Conservation (phyloP, 2,797 vertebrate genomes). For the Mallotus villosus region DNA sequence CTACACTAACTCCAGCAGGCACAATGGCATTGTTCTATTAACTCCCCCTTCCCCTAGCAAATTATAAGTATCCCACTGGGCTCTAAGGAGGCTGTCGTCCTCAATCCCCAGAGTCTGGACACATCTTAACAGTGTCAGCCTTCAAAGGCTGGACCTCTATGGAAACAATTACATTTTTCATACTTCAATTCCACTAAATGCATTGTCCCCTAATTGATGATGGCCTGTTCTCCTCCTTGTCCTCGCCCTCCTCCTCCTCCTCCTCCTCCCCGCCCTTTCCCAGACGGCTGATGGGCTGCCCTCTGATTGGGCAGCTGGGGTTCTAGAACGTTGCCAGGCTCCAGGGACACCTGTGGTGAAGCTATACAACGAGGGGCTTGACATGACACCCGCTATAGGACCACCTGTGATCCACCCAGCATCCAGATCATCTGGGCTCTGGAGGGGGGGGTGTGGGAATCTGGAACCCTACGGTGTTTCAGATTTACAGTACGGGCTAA, state of each 20-base stretch:
- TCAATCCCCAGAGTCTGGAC: constrained; percentile 59
- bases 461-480: too few relatives aligned
- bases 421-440: too few relatives aligned
- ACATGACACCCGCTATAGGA: constrained; percentile 5
- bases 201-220: constrained; percentile 68
- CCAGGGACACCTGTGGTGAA: constrained; percentile 40
- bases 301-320: constrained; percentile 52
- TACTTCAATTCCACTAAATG: constrained; percentile 30
- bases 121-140: constrained; percentile 56
- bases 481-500: too few relatives aligned
- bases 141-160: constrained; percentile 38
- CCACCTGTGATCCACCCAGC: too few relatives aligned
- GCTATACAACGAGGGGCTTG: neutral
- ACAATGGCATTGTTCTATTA: constrained; percentile 69
- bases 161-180: constrained; percentile 63
- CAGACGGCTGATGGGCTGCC: constrained; percentile 53
- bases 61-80: constrained; percentile 74
- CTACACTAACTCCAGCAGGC: constrained; percentile 55
- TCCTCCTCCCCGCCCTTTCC: constrained; percentile 42
- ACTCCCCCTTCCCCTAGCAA: constrained; percentile 59
- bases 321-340: constrained; percentile 44
- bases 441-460: too few relatives aligned
- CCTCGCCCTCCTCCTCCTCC: neutral
- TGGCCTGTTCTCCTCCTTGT: constrained; percentile 57
- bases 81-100: constrained; percentile 66